Conservation (phyloP, 2,113 vertebrate genomes). For the Misgurnus mizolepis region DNA sequence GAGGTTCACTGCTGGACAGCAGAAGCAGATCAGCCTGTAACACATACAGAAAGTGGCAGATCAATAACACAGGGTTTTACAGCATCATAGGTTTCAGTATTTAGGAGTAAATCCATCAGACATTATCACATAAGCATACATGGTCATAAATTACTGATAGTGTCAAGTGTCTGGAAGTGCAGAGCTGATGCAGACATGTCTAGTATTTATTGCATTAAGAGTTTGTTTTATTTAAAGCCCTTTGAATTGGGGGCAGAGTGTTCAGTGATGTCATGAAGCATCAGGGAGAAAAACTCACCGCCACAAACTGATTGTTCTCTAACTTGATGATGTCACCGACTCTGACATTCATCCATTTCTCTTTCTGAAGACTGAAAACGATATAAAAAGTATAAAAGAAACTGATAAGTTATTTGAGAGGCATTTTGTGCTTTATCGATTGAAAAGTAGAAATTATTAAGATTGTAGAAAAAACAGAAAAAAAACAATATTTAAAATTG, state of each 20-base stretch:
- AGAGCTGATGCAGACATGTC: not conserved
- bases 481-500: too few species aligned
- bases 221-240: not conserved
- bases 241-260: not conserved
- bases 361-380: conserved; percentile 80
- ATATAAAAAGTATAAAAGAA: not conserved
- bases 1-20: conserved; percentile 93
- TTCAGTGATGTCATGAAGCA: conserved; percentile 1
- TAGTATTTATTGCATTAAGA: not conserved
- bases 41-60: not conserved
- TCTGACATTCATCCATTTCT: conserved; percentile 94
- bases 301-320: conserved; percentile 96
- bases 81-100: too few species aligned
- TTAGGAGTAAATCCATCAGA: conserved; percentile 2
- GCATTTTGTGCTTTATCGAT: too few species aligned
- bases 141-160: conserved; percentile 2
- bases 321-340: conserved; percentile 95
- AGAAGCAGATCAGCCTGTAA: conserved; percentile 92
- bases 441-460: too few species aligned
- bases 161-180: not conserved
- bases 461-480: too few species aligned
- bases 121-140: not conserved
- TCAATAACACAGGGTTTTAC: conserved; percentile 10
- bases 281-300: conserved; percentile 73
- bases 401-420: not conserved